phyloP scores from a whole-genome alignment of 2,113 vertebrate species.

The Cephalopholis sonnerati region DNA sequence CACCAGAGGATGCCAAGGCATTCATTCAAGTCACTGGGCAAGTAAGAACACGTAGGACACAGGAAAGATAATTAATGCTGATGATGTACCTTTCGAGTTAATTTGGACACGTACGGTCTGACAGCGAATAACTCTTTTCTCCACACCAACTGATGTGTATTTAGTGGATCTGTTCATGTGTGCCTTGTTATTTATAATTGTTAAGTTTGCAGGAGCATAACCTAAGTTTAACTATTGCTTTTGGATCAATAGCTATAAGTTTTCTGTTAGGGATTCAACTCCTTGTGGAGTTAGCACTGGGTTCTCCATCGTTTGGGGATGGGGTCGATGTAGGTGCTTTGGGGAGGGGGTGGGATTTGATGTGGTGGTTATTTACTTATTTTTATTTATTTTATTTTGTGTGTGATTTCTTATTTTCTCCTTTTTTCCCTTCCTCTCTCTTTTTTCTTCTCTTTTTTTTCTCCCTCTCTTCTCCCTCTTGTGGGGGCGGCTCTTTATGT shows the following conservation, averaged over 20 bases:
- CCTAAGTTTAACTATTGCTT: not conserved
- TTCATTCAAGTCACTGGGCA: not conserved
- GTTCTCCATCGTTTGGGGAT: constrained; percentile 7
- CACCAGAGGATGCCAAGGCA: not conserved
- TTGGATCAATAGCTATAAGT: not conserved
- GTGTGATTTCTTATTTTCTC: not conserved
- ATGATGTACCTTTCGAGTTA: too few relatives aligned
- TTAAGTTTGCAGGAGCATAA: not conserved
- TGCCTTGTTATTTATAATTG: not conserved
- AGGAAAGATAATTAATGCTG: too few relatives aligned
- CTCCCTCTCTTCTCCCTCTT: too few relatives aligned
- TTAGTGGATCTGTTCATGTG: too few relatives aligned
- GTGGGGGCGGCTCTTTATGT: too few relatives aligned
- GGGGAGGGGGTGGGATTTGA: not conserved
- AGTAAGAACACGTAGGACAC: not conserved
- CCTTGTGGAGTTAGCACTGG: constrained; percentile 13
- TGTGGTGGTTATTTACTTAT: too few relatives aligned
- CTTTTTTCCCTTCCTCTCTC: rapidly evolving
- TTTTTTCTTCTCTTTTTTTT: not conserved
- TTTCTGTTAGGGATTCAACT: not conserved
- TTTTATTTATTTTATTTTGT: too few relatives aligned
- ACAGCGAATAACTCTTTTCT: too few relatives aligned
- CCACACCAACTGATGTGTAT: too few relatives aligned
- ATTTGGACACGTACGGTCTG: too few relatives aligned
- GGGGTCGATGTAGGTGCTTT: not conserved